Percentiles rank a stretch among this genome's conserved stretches.
Conservation (phyloP, 1,140 invertebrate species). For the Heliconius eleuchia region DNA sequence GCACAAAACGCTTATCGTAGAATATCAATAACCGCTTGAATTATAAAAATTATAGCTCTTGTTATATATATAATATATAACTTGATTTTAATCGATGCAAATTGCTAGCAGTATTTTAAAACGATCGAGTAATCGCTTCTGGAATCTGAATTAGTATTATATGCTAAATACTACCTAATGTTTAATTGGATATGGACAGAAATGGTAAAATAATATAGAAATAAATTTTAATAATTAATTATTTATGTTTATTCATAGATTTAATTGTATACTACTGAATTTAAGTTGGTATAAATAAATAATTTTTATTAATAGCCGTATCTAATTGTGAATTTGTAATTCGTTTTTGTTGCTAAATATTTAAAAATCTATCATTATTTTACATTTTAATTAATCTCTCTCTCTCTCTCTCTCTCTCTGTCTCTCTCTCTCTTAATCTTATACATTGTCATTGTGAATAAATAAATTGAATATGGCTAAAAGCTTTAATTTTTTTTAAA, state of each 20-base stretch:
- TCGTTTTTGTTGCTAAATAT: background rate
- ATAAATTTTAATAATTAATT: constrained; percentile 7
- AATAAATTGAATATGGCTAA: too few relatives aligned
- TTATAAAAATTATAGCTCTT: constrained; percentile 39
- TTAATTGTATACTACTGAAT: constrained; percentile 2
- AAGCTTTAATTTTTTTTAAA: too few relatives aligned
- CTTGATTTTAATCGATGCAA: constrained; percentile 51
- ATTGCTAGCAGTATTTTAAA: constrained; percentile 39
- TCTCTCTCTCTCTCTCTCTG: too few relatives aligned
- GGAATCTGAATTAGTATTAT: constrained; percentile 23
- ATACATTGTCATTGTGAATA: too few relatives aligned
- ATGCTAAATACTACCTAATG: constrained; percentile 30
- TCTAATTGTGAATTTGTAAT: background rate
- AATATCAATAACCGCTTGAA: constrained; percentile 8
- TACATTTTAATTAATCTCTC: too few relatives aligned
- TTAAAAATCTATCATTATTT: background rate
- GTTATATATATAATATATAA: constrained; percentile 39
- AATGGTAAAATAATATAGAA: background rate
- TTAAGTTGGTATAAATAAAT: background rate
- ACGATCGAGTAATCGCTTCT: constrained; percentile 32
- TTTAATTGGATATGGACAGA: constrained; percentile 19
- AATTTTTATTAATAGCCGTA: background rate
- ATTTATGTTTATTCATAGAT: background rate
- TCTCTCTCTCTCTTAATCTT: too few relatives aligned
- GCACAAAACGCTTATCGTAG: constrained; percentile 1